Evolutionary conservation across 1,140 invertebrate genomes (phyloP).

Genomic region (Tetramorium simillimum): DNA sequence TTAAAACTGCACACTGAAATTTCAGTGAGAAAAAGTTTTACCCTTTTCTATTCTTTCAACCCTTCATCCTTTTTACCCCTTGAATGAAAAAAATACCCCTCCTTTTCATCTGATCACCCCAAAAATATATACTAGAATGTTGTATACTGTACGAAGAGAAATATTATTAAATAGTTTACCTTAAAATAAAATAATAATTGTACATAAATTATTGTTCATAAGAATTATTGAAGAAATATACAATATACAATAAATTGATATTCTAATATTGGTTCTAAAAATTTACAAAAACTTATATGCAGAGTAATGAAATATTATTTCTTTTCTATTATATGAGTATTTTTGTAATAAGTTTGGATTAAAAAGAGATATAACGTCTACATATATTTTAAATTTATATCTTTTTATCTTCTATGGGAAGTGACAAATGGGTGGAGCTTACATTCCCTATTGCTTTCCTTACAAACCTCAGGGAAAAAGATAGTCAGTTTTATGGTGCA

Average conservation of each 20-base stretch:
- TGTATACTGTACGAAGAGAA: background rate
- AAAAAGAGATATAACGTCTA: background rate
- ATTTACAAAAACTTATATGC: background rate
- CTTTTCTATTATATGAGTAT: background rate
- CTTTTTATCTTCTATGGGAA: background rate
- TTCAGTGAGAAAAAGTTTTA: slow-evolving; percentile 11
- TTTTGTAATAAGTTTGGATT: slow-evolving; percentile 7
- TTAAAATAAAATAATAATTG: background rate
- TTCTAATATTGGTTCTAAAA: background rate
- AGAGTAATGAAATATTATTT: background rate
- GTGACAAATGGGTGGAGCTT: slow-evolving; percentile 78
- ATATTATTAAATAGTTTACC: background rate
- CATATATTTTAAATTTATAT: background rate
- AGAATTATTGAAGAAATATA: background rate
- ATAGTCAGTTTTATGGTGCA: slow-evolving; percentile 74
- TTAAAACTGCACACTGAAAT: slow-evolving; percentile 12
- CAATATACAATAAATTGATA: background rate
- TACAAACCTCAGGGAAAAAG: slow-evolving; percentile 71
- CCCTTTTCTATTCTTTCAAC: background rate
- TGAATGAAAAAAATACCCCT: slow-evolving; percentile 36
- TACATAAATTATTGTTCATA: slow-evolving; percentile 18
- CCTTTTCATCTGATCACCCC: slow-evolving; percentile 48
- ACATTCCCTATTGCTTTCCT: slow-evolving; percentile 80
- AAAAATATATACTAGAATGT: background rate
- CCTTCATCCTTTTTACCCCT: background rate